A percentile compares a stretch with the other conserved stretches of the same genome.
Evolutionary conservation across 1,140 invertebrate genomes (phyloP).

Genomic region (Papilio aristodemus): DNA sequence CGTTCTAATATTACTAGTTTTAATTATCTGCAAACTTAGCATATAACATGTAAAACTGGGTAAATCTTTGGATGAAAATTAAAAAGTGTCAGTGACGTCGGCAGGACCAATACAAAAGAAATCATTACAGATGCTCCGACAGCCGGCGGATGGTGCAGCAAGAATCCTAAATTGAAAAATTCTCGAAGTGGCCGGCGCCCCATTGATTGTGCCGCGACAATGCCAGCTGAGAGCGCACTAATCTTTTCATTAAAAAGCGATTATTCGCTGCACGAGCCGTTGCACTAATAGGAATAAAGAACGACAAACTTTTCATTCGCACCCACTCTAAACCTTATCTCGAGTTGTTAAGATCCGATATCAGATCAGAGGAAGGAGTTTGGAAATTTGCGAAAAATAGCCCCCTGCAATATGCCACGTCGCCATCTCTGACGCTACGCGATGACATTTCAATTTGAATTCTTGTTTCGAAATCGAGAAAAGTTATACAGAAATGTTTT

Average conservation of each 20-base stretch:
- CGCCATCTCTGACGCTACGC: constrained; percentile 52
- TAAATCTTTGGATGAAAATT: not conserved
- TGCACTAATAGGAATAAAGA: constrained; percentile 75
- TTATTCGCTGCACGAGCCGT: constrained; percentile 72
- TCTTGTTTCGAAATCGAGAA: constrained; percentile 57
- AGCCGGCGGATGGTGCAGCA: constrained; percentile 46
- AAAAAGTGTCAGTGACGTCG: not conserved
- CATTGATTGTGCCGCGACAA: constrained; percentile 68
- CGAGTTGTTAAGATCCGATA: constrained; percentile 38
- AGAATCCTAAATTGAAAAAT: constrained; percentile 70
- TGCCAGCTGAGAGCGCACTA: constrained; percentile 63
- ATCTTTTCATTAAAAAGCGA: constrained; percentile 80
- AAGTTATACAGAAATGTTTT: constrained; percentile 58
- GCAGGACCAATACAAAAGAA: constrained; percentile 23
- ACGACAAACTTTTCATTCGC: constrained; percentile 32
- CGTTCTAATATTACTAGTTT: too few species aligned
- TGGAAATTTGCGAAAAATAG: constrained; percentile 39
- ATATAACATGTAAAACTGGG: not conserved
- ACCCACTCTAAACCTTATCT: constrained; percentile 39
- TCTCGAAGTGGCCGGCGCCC: constrained; percentile 61
- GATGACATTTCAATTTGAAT: constrained; percentile 77
- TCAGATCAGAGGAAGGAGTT: constrained; percentile 26
- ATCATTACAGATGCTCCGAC: constrained; percentile 23
- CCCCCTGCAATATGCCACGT: constrained; percentile 61
- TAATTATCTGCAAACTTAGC: not conserved